Evolutionary conservation across 2,888 invertebrate species (phyloP).

Genomic region (Acanthosoma haemorrhoidale): DNA sequence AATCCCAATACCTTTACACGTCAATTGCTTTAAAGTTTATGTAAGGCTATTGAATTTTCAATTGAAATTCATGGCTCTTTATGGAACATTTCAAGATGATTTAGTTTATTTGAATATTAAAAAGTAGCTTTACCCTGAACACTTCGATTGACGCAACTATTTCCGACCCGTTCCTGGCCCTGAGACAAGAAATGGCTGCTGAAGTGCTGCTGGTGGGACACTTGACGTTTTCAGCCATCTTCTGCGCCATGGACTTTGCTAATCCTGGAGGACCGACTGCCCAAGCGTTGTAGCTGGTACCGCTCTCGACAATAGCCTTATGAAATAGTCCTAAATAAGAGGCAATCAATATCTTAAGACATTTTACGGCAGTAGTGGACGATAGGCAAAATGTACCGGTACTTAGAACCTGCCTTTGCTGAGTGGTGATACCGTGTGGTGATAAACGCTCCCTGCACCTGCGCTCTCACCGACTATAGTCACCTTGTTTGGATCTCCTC

Average conservation of each 20-base stretch:
- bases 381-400: no score
- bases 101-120: no score
- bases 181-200: not conserved
- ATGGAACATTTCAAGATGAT: no score
- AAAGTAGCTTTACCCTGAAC: no score
- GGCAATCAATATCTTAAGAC: not conserved
- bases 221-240: not conserved
- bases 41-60: no score
- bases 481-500: not conserved
- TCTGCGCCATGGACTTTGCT: not conserved
- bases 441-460: not conserved
- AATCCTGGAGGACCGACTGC: conserved; percentile 7
- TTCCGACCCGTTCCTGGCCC: not conserved
- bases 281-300: conserved; percentile 5
- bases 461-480: not conserved
- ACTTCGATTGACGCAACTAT: not conserved
- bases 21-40: no score
- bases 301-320: conserved; percentile 6
- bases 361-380: no score
- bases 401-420: not conserved
- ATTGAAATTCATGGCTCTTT: no score
- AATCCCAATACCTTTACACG: no score
- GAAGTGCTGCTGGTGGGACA: not conserved
- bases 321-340: not conserved
- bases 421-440: not conserved